Conservation (phyloP, 2,113 vertebrate genomes). For the Acanthisitta chloris region DNA sequence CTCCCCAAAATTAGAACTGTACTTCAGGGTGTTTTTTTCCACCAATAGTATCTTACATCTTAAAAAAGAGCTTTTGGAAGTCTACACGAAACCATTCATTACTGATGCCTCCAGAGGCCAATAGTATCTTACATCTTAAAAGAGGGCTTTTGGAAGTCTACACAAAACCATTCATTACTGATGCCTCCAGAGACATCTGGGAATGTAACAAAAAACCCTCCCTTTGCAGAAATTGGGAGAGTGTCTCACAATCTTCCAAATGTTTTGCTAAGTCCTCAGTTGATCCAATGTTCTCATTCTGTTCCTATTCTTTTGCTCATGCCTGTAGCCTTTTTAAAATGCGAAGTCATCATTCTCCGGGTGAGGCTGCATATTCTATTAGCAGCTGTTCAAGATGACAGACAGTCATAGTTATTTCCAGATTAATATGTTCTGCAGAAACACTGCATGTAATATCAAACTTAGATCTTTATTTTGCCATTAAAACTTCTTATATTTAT, state of each 20-base stretch:
- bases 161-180: not conserved
- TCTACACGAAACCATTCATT: not conserved
- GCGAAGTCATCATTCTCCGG: not conserved
- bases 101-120: no score
- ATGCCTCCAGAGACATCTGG: not conserved
- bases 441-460: not conserved
- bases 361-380: not conserved
- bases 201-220: not conserved
- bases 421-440: conserved; percentile 6
- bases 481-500: not conserved
- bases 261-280: conserved; percentile 33
- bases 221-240: not conserved
- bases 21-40: not conserved
- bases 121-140: not conserved
- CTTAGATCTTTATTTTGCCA: not conserved
- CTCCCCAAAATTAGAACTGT: not conserved
- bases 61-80: not conserved
- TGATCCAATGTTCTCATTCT: conserved; percentile 37
- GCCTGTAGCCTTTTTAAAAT: conserved; percentile 30
- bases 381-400: conserved; percentile 19
- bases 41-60: not conserved
- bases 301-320: conserved; percentile 31
- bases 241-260: not conserved
- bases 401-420: not conserved
- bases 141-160: not conserved